These are phyloP conservation scores for Chrysolina oricalcia DNA, from an alignment of 2,888 invertebrate species.

Conservation along the genomic window DNA sequence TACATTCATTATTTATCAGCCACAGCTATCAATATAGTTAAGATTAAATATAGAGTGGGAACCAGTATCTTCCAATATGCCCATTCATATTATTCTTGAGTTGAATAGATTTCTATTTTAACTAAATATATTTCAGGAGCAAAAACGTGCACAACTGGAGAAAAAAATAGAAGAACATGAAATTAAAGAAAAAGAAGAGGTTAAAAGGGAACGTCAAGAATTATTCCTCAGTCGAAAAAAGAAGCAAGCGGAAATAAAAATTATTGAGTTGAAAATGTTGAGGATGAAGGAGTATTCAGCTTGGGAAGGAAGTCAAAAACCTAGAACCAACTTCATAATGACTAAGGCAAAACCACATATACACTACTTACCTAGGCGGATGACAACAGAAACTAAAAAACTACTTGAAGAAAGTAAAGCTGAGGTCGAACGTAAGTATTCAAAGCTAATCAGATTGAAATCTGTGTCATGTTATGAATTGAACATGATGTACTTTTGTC, in stretches of 20 bases:
- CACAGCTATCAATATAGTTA: background rate
- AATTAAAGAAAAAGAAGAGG: conserved; percentile 87
- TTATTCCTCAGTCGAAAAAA: conserved; percentile 89
- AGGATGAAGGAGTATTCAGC: conserved; percentile 90
- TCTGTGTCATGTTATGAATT: no score
- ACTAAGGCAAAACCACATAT: conserved; percentile 91
- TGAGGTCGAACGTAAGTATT: conserved; percentile 78
- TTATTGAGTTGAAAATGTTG: conserved; percentile 92
- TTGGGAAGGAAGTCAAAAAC: conserved; percentile 88
- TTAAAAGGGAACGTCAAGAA: conserved; percentile 87
- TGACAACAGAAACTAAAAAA: conserved; percentile 81
- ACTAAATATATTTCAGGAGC: conserved; percentile 74
- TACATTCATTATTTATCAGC: background rate
- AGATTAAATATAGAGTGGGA: no score
- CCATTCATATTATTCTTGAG: no score
- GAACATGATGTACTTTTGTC: no score
- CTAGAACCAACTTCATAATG: conserved; percentile 87
- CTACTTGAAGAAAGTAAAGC: conserved; percentile 78
- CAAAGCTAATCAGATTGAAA: background rate
- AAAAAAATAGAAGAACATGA: conserved; percentile 95
- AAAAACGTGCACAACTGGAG: conserved; percentile 90
- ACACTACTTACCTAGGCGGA: conserved; percentile 89
- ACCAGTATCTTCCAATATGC: no score
- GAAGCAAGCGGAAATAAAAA: conserved; percentile 90
- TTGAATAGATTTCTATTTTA: no score